Base-by-base conservation (phyloP, 1,140 invertebrate species). In the Berghia stephanieae region DNA sequence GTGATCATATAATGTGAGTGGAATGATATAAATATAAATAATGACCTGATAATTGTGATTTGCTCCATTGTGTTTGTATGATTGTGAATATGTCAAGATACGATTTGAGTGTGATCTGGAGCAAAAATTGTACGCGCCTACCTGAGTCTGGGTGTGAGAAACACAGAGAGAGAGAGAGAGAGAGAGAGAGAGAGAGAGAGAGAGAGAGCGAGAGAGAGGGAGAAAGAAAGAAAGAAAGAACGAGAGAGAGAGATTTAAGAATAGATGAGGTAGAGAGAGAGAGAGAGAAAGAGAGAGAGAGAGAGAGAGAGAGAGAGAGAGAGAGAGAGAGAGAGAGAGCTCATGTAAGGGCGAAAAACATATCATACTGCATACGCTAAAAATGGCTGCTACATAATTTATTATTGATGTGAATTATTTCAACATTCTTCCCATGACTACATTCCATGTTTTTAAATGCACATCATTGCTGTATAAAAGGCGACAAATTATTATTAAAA, bases 191-290 rank as follows among this genome's bases (percentile, higher is more conserved):
- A 69, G 60, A 76, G 60, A 76, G 60, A 68, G 40, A 68, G 75
- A 76, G 52, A 75, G 72, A 75, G 72, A 75, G 46, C 57, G 72
- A 75, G 52, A 75, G 72, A 63, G 52, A 63, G 72, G 63, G 52
- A 75, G 13, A 75, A 34, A 40, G 3, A 66, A 34, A 75, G 55
- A 75, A 36, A 75, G 55, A 75, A 36, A 75, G 52, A 75, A 31
- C 60, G 55, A 75, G 52, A 63, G 34, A n/a, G n/a, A n/a, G n/a
- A n/a, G n/a, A n/a, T n/a, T n/a, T n/a, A n/a, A n/a, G n/a, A n/a
- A n/a, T n/a, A 67, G 55, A 75, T 24, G 36, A 44, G 40, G 46
- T 21, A 66, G 60, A 55, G 36, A 44, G 43, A 34, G 36, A 55
- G 40, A 1, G 60, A 10, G 57, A 63, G 57, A 63, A n/a, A n/a